Base-by-base conservation (phyloP, 2,888 invertebrate genomes). In the Orthosia gothica region DNA sequence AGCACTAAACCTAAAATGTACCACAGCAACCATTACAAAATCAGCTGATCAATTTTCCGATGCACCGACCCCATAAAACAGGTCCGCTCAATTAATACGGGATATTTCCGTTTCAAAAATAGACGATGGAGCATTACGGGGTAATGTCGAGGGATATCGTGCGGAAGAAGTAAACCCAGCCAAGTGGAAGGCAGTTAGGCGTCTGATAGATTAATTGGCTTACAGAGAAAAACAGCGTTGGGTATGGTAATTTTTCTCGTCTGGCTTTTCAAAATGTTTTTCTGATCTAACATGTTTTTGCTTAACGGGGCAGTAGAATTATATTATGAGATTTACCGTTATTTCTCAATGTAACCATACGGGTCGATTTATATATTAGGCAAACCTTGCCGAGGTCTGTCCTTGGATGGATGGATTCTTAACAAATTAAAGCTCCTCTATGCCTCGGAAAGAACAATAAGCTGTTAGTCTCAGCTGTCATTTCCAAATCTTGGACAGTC, bases 181-280 rank as follows among this genome's bases (percentile, higher is more conserved):
- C 65, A 66, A 71, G 78, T 76, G 81, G 59, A 45, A 86, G 64
- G 63, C 67, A 85, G 83, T 89, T 87, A 79, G 63, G 58, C 74
- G 82, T 83, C 82, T 83, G 80, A 85, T 83, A 81, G 80, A 83
- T 83, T 87, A 87, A 88, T 88, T 87, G 81, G 79, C 59, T 79
- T 49, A 63, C 58, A 78, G 65, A 64, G 69, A 82, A 86, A 85
- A 87, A 87, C 76, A 80, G 69, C 69, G 66, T 13, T 70, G 70
- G 50, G 50, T 72, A 83, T 74, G 77, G 67, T 78, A 83, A 85
- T 74, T 61, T 49, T 23, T 49, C 12, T 70, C 32, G 64, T 65
- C 70, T 65, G 61, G 47, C 23, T 77, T 67, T 59, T 52, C 4
- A 50, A 64, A 58, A 73, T 66, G 50, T 66, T 74, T 72, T 77